Percentiles rank a stretch among this genome's conserved stretches.
phyloP scores from a whole-genome alignment of 2,797 vertebrate genomes.

The Zalophus californianus region DNA sequence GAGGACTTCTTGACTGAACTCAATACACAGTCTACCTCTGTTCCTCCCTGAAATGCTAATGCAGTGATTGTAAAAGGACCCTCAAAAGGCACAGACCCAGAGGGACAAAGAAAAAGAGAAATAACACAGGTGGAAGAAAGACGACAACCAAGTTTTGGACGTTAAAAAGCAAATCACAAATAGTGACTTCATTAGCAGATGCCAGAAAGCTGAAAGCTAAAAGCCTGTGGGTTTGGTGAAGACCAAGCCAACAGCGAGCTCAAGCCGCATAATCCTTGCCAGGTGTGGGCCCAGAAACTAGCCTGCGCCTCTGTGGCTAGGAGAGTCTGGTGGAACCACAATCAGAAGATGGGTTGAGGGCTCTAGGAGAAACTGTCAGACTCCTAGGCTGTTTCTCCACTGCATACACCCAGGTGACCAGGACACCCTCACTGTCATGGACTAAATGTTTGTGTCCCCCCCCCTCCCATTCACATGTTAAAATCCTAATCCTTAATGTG shows the following conservation, averaged over 20 bases:
- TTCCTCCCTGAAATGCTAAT: neutral
- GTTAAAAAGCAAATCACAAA: neutral
- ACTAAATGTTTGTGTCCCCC: neutral
- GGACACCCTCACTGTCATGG: neutral
- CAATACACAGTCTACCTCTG: neutral
- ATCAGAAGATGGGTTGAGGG: neutral
- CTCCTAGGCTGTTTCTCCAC: neutral
- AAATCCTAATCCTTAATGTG: neutral
- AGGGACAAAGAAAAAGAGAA: neutral
- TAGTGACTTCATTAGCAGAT: neutral
- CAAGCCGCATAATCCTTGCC: neutral
- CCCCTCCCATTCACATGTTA: neutral
- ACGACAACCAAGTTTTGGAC: neutral
- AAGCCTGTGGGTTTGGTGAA: neutral
- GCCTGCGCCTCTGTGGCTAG: too few species aligned
- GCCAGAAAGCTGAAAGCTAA: neutral
- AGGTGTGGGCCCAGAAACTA: neutral
- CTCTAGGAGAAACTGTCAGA: neutral
- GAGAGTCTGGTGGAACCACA: neutral
- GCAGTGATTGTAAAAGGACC: neutral
- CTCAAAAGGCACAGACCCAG: neutral
- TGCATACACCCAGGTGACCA: neutral
- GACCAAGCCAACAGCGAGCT: neutral
- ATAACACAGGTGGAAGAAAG: neutral
- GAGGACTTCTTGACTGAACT: neutral